phyloP scores from a whole-genome alignment of 92 coral and sea anemone genomes.

The Heliopora coerulea region DNA sequence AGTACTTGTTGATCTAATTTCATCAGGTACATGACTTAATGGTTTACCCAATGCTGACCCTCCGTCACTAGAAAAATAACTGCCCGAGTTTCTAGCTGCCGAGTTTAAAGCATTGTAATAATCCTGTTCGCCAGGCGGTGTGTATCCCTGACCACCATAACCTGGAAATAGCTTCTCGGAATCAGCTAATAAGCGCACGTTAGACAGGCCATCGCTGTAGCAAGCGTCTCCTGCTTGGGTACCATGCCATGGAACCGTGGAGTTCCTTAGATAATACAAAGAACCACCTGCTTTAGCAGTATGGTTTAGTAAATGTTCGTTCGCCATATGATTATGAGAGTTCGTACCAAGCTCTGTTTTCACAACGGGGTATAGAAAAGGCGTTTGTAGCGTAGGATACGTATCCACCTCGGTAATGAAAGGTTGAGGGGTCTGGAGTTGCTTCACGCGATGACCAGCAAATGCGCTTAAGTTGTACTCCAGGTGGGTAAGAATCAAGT shows the following conservation, averaged over 20 bases:
- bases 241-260: not conserved
- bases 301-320: constrained; percentile 25
- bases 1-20: not conserved
- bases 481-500: constrained; percentile 82
- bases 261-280: not conserved
- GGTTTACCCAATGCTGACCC: constrained; percentile 2
- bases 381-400: constrained; percentile 53
- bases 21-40: not conserved
- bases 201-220: not conserved
- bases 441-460: constrained; percentile 80
- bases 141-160: constrained; percentile 29
- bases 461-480: constrained; percentile 85
- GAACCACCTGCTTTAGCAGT: not conserved
- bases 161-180: constrained; percentile 33
- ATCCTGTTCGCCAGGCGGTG: constrained; percentile 36
- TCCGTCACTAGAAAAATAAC: not conserved
- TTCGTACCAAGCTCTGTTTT: constrained; percentile 33
- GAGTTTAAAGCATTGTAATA: constrained; percentile 30
- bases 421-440: constrained; percentile 80
- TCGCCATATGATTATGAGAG: constrained; percentile 7
- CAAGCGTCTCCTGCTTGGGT: not conserved
- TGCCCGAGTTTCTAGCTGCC: not conserved
- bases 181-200: not conserved
- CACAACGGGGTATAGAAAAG: constrained; percentile 56
- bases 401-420: constrained; percentile 81